phyloP scores from a whole-genome alignment of 2,888 invertebrate genomes.

The Andrena praecox region DNA sequence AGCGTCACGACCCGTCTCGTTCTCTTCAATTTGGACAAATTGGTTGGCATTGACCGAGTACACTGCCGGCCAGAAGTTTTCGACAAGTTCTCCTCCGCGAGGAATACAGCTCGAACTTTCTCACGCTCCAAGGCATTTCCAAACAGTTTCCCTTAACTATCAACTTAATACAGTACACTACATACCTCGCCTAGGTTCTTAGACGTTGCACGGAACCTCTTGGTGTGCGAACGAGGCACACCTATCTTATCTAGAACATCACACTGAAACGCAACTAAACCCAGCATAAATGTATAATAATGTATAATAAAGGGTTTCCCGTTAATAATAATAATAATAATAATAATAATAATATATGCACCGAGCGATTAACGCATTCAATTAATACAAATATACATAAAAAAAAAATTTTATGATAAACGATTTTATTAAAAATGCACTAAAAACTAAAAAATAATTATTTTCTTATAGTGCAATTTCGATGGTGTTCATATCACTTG shows the following conservation, averaged over 20 bases:
- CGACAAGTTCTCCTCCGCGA: not conserved
- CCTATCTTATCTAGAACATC: not conserved
- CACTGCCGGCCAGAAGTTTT: slow-evolving; percentile 41
- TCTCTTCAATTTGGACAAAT: slow-evolving; percentile 54
- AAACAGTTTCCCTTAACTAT: not conserved
- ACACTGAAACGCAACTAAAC: not conserved
- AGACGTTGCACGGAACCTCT: not conserved
- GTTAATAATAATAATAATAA: too few species aligned
- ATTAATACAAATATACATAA: not conserved
- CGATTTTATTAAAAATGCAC: too few species aligned
- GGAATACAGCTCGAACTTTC: not conserved
- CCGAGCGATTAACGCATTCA: not conserved
- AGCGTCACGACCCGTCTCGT: slow-evolving; percentile 42
- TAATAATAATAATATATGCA: not conserved
- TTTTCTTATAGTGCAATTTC: too few species aligned
- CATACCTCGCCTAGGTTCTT: not conserved
- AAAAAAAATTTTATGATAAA: too few species aligned
- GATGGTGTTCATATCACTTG: too few species aligned
- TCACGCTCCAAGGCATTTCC: not conserved
- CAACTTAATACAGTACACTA: not conserved
- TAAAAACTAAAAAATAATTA: too few species aligned
- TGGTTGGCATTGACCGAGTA: slow-evolving; percentile 49
- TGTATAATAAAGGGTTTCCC: too few species aligned
- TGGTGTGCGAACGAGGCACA: not conserved
- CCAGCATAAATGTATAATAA: not conserved